A percentile compares a stretch with the other conserved stretches of the same genome.
phyloP scores from a whole-genome alignment of 1,140 invertebrate species.

The Meloidogyne chitwoodi region DNA sequence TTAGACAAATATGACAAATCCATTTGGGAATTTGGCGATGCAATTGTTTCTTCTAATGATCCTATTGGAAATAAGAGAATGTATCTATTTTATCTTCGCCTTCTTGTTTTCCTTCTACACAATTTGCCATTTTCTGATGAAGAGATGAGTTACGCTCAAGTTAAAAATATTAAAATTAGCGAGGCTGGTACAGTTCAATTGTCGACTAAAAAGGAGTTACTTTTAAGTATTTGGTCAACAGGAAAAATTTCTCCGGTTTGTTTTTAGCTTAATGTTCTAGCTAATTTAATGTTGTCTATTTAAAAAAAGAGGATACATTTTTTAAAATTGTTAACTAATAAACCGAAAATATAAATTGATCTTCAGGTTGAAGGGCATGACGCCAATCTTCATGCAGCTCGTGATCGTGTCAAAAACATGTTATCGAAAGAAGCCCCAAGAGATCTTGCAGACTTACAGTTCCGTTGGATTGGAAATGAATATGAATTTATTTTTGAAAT shows the following conservation, averaged over 20 bases:
- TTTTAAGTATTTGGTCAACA: background rate
- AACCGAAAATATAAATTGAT: background rate
- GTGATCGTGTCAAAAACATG: background rate
- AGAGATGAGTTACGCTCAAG: background rate
- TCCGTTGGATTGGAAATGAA: conserved; percentile 14
- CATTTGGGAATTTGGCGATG: conserved; percentile 1
- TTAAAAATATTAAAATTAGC: background rate
- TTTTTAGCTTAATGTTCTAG: background rate
- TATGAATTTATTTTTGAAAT: conserved; percentile 13
- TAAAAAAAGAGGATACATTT: no score
- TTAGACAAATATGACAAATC: background rate
- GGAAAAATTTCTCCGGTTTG: background rate
- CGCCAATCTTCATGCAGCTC: background rate
- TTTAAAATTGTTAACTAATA: no score
- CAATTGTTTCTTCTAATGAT: background rate
- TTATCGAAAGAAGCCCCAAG: background rate
- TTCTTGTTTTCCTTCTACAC: conserved; percentile 3
- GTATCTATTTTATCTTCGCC: background rate
- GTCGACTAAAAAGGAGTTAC: conserved; percentile 2
- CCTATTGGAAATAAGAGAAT: background rate
- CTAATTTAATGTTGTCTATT: background rate
- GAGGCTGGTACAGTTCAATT: background rate
- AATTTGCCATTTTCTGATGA: conserved; percentile 15
- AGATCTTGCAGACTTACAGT: background rate
- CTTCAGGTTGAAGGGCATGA: background rate